Evolutionary conservation across 2,888 invertebrate species (phyloP), one percentile per base, ranked within the genome.

Genomic region (Cinara cedri): DNA sequence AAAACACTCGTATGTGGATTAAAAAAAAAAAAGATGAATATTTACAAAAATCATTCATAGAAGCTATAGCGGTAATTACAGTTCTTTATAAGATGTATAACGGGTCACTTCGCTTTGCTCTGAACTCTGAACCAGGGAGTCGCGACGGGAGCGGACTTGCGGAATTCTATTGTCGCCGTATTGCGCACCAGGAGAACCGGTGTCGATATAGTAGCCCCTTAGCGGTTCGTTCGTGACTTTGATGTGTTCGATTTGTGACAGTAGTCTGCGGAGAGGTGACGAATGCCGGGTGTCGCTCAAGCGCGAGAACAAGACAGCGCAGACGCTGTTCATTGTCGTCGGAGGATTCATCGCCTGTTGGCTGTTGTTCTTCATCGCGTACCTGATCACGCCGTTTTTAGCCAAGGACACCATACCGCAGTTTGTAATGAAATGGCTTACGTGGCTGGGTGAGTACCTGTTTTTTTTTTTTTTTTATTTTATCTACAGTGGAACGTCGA

Each of bases 321-420:
- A 94, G 84, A 95, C 95, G 0, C 85, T 95, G 71, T 94, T 94
- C 82, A 90, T 95, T 8, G 95, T 95, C 0, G 93, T 95, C 0
- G 95, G 95, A 0, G 94, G 94, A 3, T 95, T 95, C 83, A 91
- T 95, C 3, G 91, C 93, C 9, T 95, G 95, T 84, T 95, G 95
- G 95, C 86, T 95, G 44, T 95, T 95, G 0, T 95, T 95, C 86
- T 95, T 95, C 86, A 87, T 94, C 8, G 91, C 92, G 82, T 95
- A 95, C 84, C 86, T 95, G 14, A 87, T 93, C 1, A 92, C 91
- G 3, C 94, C 95, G 8, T 94, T 95, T 84, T 88, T 94, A 75
- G 89, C 90, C 0, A 87, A 86, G 78, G 87, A 87, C 72, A 89
- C 90, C 83, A 89, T 90, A 3, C 89, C 88, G 81, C 87, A 88